These are phyloP conservation scores for Drosophila gunungcola DNA, from an alignment of 1,140 invertebrate species.

Conservation along the genomic window DNA sequence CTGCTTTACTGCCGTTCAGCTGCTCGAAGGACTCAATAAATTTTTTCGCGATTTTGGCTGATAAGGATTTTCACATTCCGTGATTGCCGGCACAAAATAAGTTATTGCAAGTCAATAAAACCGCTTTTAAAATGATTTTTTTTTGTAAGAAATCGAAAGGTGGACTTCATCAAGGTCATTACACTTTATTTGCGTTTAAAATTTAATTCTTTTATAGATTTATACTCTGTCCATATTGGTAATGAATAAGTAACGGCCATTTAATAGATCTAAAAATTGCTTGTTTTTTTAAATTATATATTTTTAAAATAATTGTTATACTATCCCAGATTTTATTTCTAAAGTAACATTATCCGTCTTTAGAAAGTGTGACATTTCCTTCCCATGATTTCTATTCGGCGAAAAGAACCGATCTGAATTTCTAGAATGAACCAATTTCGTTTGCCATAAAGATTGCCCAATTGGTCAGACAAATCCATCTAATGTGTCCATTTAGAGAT, in stretches of 20 bases:
- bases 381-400: conserved; percentile 4
- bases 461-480: conserved; percentile 1
- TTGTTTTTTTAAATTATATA: too few species aligned
- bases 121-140: not conserved
- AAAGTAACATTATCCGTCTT: not conserved
- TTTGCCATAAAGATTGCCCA: conserved; percentile 18
- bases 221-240: too few species aligned
- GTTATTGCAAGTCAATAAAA: conserved; percentile 26
- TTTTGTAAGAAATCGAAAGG: conserved; percentile 1
- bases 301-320: too few species aligned
- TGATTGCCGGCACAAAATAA: conserved; percentile 27
- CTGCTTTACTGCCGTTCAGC: conserved; percentile 28
- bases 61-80: conserved; percentile 43
- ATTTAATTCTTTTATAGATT: too few species aligned
- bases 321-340: too few species aligned
- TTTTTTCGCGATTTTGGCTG: conserved; percentile 48
- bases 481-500: conserved; percentile 23
- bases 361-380: conserved; percentile 30
- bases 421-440: conserved; percentile 1
- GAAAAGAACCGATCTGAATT: conserved; percentile 1
- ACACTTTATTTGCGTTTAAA: not conserved
- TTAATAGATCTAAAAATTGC: too few species aligned
- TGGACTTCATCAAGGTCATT: conserved; percentile 1
- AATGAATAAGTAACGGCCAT: too few species aligned
- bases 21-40: conserved; percentile 60